Evolutionary conservation across 1,140 invertebrate species (phyloP).

Genomic region (Drosophila athabasca): DNA sequence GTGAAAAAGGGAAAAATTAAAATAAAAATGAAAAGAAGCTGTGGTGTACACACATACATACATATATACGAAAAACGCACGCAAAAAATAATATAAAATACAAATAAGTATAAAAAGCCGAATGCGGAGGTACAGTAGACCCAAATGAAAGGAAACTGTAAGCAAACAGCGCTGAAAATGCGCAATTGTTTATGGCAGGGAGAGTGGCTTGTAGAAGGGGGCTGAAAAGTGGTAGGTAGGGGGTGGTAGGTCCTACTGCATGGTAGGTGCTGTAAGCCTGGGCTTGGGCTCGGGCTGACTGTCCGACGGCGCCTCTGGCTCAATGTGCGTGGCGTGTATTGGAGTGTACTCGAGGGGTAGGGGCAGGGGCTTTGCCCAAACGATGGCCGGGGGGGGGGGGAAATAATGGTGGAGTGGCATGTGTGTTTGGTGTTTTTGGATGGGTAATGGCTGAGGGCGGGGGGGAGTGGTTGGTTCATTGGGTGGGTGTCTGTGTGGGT

Average conservation of each 20-base stretch:
- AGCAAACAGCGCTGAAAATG: conserved; percentile 79
- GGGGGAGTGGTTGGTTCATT: background rate
- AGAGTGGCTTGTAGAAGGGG: too few species aligned
- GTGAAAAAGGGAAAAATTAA: conserved; percentile 29
- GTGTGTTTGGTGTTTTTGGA: too few species aligned
- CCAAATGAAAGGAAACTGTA: conserved; percentile 65
- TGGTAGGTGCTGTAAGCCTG: background rate
- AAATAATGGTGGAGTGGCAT: conserved; percentile 10
- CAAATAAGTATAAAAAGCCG: conserved; percentile 14
- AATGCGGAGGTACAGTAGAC: conserved; percentile 21
- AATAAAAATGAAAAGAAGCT: conserved; percentile 32
- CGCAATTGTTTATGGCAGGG: conserved; percentile 72
- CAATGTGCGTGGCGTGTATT: conserved; percentile 20
- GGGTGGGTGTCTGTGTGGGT: conserved; percentile 1
- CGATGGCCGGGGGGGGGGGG: background rate
- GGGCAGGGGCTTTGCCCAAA: background rate
- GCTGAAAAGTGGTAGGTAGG: background rate
- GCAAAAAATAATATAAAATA: conserved; percentile 8
- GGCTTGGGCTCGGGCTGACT: conserved; percentile 23
- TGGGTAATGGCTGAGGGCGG: conserved; percentile 30
- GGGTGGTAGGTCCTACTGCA: too few species aligned
- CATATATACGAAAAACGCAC: background rate
- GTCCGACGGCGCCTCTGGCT: conserved; percentile 35
- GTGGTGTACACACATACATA: background rate
- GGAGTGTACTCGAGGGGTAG: conserved; percentile 6